A percentile compares a stretch with the other conserved stretches of the same genome.
These are phyloP conservation scores for Cephalopachus bancanus DNA, from an alignment of 2,797 vertebrate species.

Conservation along the genomic window DNA sequence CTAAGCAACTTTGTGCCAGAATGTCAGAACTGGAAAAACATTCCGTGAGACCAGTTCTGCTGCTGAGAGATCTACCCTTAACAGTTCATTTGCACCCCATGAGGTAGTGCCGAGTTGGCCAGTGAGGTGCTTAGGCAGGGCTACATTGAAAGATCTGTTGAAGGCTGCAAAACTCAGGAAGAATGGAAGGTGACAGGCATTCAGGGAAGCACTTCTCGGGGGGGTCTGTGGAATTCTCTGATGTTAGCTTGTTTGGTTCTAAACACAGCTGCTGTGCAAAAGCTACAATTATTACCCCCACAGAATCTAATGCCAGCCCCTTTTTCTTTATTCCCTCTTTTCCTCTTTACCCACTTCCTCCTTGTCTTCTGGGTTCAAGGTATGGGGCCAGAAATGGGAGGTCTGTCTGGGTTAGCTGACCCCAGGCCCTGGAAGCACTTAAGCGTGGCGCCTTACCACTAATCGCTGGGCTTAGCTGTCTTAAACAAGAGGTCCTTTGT, in stretches of 20 bases:
- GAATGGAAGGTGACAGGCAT: background rate
- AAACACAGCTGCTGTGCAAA: slow-evolving; percentile 66
- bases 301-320: slow-evolving; percentile 35
- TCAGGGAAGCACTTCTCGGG: background rate
- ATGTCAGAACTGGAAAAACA: slow-evolving; percentile 50
- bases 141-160: background rate
- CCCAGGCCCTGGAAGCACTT: slow-evolving; percentile 76
- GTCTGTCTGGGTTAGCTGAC: slow-evolving; percentile 74
- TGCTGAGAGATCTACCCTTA: background rate
- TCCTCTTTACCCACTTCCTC: slow-evolving; percentile 27
- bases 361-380: slow-evolving; percentile 68
- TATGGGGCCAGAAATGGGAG: slow-evolving; percentile 51
- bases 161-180: background rate
- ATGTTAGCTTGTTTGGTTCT: slow-evolving; percentile 29
- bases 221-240: background rate
- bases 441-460: slow-evolving; percentile 65
- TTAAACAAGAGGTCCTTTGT: slow-evolving; percentile 78
- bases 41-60: slow-evolving; percentile 44
- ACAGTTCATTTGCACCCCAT: slow-evolving; percentile 9
- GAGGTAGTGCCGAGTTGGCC: slow-evolving; percentile 15
- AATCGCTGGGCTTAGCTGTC: slow-evolving; percentile 68
- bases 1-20: slow-evolving; percentile 26
- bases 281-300: slow-evolving; percentile 57
- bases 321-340: slow-evolving; percentile 40
- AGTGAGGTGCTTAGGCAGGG: background rate